Conservation (phyloP, 1,140 invertebrate species). For the Plutomurus gul region DNA sequence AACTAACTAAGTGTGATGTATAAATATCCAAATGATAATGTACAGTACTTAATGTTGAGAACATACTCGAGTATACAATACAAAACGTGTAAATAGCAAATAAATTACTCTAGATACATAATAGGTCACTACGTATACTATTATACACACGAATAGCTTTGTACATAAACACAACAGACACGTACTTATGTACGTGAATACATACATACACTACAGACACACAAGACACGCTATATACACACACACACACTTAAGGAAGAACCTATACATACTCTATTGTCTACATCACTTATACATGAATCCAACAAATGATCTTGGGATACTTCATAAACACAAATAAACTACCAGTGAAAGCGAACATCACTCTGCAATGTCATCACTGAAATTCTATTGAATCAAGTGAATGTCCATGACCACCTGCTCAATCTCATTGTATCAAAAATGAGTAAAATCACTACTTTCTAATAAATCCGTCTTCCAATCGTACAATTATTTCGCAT, state of each 20-base stretch:
- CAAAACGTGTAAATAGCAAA: neutral
- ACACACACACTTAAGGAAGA: neutral
- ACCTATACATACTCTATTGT: slow-evolving; percentile 2
- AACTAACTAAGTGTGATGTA: slow-evolving; percentile 19
- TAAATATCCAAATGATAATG: neutral
- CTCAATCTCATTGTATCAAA: slow-evolving; percentile 34
- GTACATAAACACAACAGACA: neutral
- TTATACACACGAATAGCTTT: neutral
- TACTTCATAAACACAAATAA: neutral
- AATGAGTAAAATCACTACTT: slow-evolving; percentile 19
- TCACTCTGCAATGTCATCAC: slow-evolving; percentile 23
- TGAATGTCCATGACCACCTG: slow-evolving; percentile 39
- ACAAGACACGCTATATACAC: neutral
- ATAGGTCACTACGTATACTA: neutral
- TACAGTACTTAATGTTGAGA: neutral
- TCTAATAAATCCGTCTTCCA: slow-evolving; percentile 9
- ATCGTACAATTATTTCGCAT: slow-evolving; percentile 1
- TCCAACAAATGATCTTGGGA: neutral
- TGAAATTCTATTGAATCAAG: slow-evolving; percentile 17
- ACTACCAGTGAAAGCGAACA: slow-evolving; percentile 21
- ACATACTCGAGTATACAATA: no score
- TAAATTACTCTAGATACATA: neutral
- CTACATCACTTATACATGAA: neutral
- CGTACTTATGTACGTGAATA: neutral
- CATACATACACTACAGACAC: neutral